Evolutionary conservation across 1,140 invertebrate genomes (phyloP).

Genomic region (Pristionchus pacificus): DNA sequence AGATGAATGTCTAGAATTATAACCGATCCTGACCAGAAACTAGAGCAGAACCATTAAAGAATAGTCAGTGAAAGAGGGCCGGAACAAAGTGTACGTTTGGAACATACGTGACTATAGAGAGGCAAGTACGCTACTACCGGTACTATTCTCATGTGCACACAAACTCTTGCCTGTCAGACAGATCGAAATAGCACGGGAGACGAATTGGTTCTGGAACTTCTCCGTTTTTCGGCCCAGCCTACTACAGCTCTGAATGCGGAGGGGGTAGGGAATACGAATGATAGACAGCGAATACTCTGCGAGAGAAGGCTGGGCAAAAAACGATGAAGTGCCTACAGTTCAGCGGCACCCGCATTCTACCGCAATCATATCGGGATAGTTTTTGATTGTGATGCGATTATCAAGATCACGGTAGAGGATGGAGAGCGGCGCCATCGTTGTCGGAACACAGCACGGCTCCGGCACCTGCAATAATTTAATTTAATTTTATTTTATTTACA

Average conservation of each 20-base stretch:
- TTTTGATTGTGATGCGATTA: slow-evolving; percentile 84
- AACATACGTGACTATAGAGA: no score
- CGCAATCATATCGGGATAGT: slow-evolving; percentile 92
- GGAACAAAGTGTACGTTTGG: no score
- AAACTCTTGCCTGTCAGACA: neutral
- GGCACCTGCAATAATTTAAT: slow-evolving; percentile 69
- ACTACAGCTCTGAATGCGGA: neutral
- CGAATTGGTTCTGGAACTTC: no score
- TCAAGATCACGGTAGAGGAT: slow-evolving; percentile 89
- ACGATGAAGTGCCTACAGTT: slow-evolving; percentile 54
- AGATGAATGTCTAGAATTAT: no score
- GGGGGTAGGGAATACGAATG: neutral
- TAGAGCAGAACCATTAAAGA: no score
- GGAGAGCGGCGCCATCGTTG: slow-evolving; percentile 79
- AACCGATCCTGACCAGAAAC: no score
- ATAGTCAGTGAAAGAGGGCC: no score
- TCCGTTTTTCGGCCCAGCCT: no score
- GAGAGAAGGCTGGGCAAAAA: neutral
- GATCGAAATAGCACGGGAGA: neutral
- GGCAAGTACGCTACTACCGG: no score
- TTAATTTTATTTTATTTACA: no score
- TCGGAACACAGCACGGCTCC: slow-evolving; percentile 87
- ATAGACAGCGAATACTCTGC: neutral
- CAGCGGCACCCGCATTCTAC: slow-evolving; percentile 89
- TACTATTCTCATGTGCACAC: no score